Conservation (phyloP, 2,113 vertebrate species). For the Amblyornis subalaris region DNA sequence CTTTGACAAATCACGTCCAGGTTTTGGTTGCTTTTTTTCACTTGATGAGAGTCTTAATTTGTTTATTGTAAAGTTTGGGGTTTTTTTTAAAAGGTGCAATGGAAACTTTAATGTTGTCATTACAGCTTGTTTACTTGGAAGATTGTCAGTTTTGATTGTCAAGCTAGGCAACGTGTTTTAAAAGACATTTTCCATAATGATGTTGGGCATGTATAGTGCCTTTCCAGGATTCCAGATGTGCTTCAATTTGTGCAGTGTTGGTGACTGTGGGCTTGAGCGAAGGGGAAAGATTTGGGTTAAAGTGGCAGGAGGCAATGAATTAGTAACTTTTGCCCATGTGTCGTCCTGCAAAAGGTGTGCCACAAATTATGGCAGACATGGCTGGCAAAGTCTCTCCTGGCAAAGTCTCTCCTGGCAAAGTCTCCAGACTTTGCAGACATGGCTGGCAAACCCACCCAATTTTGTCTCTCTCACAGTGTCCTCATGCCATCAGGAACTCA, state of each 20-base stretch:
- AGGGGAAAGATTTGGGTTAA: neutral
- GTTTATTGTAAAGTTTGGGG: neutral
- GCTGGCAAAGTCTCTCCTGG: no score
- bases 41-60: neutral
- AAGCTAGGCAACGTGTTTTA: neutral
- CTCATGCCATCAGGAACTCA: neutral
- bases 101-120: neutral
- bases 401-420: no score
- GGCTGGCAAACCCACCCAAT: neutral
- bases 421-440: no score
- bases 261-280: neutral
- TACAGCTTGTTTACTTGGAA: neutral
- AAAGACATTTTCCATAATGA: neutral
- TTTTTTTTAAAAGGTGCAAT: neutral
- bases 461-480: neutral
- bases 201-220: neutral
- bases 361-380: neutral
- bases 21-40: neutral
- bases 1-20: neutral
- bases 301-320: neutral
- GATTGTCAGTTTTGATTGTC: neutral
- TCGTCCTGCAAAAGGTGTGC: neutral
- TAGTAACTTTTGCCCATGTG: accelerated
- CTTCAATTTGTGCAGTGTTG: neutral
- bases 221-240: neutral